phyloP scores from a whole-genome alignment of 2,888 invertebrate species.

The Watsonalla cultraria region DNA sequence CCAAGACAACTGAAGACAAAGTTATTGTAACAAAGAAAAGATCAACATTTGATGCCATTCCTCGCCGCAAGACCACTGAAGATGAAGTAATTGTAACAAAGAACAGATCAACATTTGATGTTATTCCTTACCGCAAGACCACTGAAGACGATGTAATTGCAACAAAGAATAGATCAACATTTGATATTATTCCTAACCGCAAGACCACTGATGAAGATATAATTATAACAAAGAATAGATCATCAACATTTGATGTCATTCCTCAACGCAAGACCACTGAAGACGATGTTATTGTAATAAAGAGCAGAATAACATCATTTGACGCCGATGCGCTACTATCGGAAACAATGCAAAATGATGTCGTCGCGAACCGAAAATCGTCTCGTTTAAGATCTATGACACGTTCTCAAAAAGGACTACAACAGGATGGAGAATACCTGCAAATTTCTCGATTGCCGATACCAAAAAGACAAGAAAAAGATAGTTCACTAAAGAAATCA shows the following conservation, averaged over 20 bases:
- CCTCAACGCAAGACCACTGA: background rate
- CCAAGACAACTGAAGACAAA: constrained; percentile 1
- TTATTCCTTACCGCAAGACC: background rate
- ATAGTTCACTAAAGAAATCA: background rate
- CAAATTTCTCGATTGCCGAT: background rate
- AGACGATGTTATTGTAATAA: constrained; percentile 4
- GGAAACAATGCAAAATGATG: constrained; percentile 10
- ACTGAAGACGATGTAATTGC: constrained; percentile 2
- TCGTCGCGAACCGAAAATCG: constrained; percentile 20
- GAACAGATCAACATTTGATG: constrained; percentile 3
- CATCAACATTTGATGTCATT: background rate
- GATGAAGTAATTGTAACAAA: constrained; percentile 4
- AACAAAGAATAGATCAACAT: constrained; percentile 6
- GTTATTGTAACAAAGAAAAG: constrained; percentile 5
- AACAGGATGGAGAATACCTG: background rate
- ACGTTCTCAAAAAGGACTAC: constrained; percentile 8
- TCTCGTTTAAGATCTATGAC: constrained; percentile 16
- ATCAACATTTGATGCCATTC: constrained; percentile 3
- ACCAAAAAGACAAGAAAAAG: background rate
- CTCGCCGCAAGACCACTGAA: background rate
- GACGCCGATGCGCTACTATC: constrained; percentile 3
- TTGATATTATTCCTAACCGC: constrained; percentile 1
- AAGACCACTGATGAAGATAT: constrained; percentile 1
- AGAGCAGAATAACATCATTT: constrained; percentile 5
- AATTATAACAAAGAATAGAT: constrained; percentile 5